These are phyloP conservation scores for Cichlasoma orientale DNA, from an alignment of 2,797 vertebrate genomes.

Conservation along the genomic window DNA sequence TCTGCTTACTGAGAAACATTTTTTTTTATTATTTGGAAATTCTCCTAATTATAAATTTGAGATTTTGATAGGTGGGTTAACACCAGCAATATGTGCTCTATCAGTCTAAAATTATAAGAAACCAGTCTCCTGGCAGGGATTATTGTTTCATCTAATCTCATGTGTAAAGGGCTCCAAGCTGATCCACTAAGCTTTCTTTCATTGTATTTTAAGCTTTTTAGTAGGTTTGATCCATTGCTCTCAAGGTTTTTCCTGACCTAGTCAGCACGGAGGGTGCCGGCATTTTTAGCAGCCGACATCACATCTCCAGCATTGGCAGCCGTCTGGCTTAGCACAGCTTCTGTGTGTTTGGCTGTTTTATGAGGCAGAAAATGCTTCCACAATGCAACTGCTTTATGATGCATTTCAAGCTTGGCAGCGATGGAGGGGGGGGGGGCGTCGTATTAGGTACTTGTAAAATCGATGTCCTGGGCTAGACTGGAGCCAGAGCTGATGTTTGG, in stretches of 20 bases:
- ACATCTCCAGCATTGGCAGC: conserved; percentile 19
- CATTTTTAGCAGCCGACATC: conserved; percentile 15
- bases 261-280: conserved; percentile 3
- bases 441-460: conserved; percentile 67
- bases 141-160: conserved; percentile 37
- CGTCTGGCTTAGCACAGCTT: conserved; percentile 28
- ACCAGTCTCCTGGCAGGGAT: conserved; percentile 20
- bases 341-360: conserved; percentile 64
- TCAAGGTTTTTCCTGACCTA: conserved; percentile 46
- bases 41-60: neutral
- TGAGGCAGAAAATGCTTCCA: conserved; percentile 60
- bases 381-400: conserved; percentile 62
- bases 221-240: conserved; percentile 42
- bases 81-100: neutral
- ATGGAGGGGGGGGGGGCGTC: conserved; percentile 18
- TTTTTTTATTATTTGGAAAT: neutral
- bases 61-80: neutral
- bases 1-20: neutral
- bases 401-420: conserved; percentile 56
- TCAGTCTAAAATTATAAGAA: conserved; percentile 14
- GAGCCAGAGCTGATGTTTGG: conserved; percentile 63
- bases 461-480: conserved; percentile 58
- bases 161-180: conserved; percentile 12
- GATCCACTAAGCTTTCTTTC: conserved; percentile 23
- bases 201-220: conserved; percentile 43